A percentile compares a stretch with the other conserved stretches of the same genome.
These are phyloP conservation scores for Nephotettix cincticeps DNA, from an alignment of 1,140 invertebrate species.

Conservation along the genomic window DNA sequence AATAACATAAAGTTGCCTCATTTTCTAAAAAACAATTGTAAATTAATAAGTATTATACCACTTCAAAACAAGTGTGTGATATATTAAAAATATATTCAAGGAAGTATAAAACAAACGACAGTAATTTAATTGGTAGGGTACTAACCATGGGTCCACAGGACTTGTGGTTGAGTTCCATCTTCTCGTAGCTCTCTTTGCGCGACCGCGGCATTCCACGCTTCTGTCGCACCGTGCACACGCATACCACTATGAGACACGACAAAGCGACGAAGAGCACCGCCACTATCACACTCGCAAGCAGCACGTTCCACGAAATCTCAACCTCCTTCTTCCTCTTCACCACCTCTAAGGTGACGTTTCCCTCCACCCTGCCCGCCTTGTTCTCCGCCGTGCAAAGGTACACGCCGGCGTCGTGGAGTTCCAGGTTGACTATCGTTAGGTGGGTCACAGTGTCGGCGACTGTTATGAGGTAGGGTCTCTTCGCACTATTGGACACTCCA, in stretches of 20 bases:
- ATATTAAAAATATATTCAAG: too few relatives aligned
- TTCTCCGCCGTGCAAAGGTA: slow-evolving; percentile 77
- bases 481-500: slow-evolving; percentile 43
- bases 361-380: slow-evolving; percentile 68
- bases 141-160: neutral
- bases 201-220: slow-evolving; percentile 42
- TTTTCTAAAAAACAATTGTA: too few relatives aligned
- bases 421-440: slow-evolving; percentile 67
- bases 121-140: too few relatives aligned
- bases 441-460: slow-evolving; percentile 54
- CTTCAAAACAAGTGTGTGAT: too few relatives aligned
- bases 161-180: slow-evolving; percentile 68
- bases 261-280: slow-evolving; percentile 56
- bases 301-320: slow-evolving; percentile 50
- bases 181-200: slow-evolving; percentile 63
- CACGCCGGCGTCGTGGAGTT: slow-evolving; percentile 66
- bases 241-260: slow-evolving; percentile 60
- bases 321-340: slow-evolving; percentile 50
- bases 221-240: slow-evolving; percentile 55
- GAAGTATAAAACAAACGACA: too few relatives aligned
- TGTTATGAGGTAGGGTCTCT: slow-evolving; percentile 35
- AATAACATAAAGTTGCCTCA: too few relatives aligned
- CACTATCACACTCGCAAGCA: slow-evolving; percentile 58
- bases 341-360: slow-evolving; percentile 66
- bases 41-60: too few relatives aligned